Percentiles rank a stretch among this genome's conserved stretches.
Evolutionary conservation across 2,888 invertebrate genomes (phyloP).

Genomic region (Agriopis leucophaearia): DNA sequence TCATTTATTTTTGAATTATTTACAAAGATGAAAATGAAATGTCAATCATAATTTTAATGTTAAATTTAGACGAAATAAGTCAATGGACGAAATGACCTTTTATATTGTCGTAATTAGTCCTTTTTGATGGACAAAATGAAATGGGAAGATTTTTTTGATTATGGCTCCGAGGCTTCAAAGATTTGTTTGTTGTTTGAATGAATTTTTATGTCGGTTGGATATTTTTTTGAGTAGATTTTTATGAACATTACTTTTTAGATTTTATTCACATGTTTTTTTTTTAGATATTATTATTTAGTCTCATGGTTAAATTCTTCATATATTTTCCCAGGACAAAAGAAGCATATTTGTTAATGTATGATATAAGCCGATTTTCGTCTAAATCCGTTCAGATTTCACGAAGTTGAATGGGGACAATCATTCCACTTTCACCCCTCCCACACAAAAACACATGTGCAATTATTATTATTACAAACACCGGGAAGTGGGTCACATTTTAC

Average conservation of each 20-base stretch:
- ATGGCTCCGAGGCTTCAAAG: background rate
- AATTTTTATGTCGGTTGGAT: background rate
- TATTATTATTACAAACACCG: too few species aligned
- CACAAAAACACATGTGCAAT: too few species aligned
- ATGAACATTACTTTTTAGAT: background rate
- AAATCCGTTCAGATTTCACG: too few species aligned
- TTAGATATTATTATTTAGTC: too few species aligned
- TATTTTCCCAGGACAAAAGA: too few species aligned
- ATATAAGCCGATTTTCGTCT: too few species aligned
- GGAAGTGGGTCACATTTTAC: too few species aligned
- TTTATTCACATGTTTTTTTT: too few species aligned
- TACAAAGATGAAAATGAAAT: conserved; percentile 8
- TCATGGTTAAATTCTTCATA: too few species aligned
- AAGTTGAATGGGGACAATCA: too few species aligned
- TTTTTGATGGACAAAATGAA: background rate
- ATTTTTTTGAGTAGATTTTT: background rate
- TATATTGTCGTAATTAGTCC: conserved; percentile 10
- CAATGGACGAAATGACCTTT: conserved; percentile 1
- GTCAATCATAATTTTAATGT: conserved; percentile 27
- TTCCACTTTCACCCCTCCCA: too few species aligned
- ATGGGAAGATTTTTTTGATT: background rate
- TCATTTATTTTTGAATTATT: conserved; percentile 25
- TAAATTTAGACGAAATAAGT: background rate
- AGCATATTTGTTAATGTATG: too few species aligned
- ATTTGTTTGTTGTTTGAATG: background rate